Conservation (phyloP, 2,888 invertebrate species). For the Petrophora chlorosata region DNA sequence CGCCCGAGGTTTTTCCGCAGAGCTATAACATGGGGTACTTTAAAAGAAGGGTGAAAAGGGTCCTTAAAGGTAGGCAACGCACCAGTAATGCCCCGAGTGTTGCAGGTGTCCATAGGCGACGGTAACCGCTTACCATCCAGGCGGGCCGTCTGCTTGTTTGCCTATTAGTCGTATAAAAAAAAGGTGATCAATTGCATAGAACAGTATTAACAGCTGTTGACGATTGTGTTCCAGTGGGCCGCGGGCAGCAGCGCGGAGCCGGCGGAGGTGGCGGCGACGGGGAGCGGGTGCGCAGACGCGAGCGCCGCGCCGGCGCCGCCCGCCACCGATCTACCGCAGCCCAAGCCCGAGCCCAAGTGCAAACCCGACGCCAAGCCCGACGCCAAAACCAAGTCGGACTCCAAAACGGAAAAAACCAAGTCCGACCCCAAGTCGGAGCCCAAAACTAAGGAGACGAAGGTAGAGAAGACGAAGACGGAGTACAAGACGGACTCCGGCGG, state of each 20-base stretch:
- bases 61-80: too few species aligned
- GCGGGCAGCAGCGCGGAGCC: conserved; percentile 57
- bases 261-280: conserved; percentile 35
- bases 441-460: conserved; percentile 22
- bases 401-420: conserved; percentile 26
- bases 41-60: too few species aligned
- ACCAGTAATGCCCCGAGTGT: too few species aligned
- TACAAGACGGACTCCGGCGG: conserved; percentile 45
- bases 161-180: too few species aligned
- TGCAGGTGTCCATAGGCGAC: too few species aligned
- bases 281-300: conserved; percentile 33
- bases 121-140: too few species aligned
- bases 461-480: conserved; percentile 35
- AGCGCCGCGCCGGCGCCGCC: conserved; percentile 31
- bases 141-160: too few species aligned
- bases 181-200: too few species aligned
- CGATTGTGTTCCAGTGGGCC: conserved; percentile 59
- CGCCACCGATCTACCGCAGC: conserved; percentile 33
- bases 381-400: conserved; percentile 26
- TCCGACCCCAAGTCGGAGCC: conserved; percentile 14
- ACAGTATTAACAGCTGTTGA: background rate
- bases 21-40: too few species aligned
- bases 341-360: conserved; percentile 35
- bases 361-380: conserved; percentile 39
- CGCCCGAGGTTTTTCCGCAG: too few species aligned